phyloP scores from a whole-genome alignment of 35 echinoderm and acorn worm species.

The Ptychodera flava region DNA sequence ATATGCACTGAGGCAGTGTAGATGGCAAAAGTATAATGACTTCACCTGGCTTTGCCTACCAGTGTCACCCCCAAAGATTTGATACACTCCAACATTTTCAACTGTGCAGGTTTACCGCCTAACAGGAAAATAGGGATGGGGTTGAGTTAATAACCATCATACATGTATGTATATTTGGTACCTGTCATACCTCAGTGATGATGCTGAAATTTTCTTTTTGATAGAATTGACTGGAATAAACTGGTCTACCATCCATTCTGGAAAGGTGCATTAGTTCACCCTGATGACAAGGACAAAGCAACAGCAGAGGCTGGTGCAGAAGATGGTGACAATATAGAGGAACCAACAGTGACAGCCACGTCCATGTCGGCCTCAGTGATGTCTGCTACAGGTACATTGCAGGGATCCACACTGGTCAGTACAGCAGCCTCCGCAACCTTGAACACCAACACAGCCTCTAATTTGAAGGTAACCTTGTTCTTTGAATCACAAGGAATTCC shows the following conservation, averaged over 20 bases:
- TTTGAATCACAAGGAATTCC: too few species aligned
- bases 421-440: not conserved
- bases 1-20: too few species aligned
- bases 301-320: not conserved
- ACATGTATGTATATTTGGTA: too few species aligned
- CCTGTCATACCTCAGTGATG: too few species aligned
- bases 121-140: too few species aligned
- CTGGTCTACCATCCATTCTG: conserved; percentile 88
- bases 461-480: not conserved
- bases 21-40: too few species aligned
- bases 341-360: not conserved
- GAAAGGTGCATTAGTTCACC: conserved; percentile 52
- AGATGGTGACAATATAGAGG: not conserved
- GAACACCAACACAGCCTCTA: not conserved
- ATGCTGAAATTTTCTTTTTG: too few species aligned
- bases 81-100: too few species aligned
- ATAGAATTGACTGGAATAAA: conserved; percentile 70
- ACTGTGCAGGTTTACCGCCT: too few species aligned
- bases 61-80: too few species aligned
- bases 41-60: too few species aligned
- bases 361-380: not conserved
- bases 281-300: conserved; percentile 19
- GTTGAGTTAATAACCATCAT: too few species aligned
- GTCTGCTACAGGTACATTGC: not conserved
- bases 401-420: not conserved